Evolutionary conservation across 2,797 vertebrate genomes (phyloP).

Genomic region (Ceyx erithaca): DNA sequence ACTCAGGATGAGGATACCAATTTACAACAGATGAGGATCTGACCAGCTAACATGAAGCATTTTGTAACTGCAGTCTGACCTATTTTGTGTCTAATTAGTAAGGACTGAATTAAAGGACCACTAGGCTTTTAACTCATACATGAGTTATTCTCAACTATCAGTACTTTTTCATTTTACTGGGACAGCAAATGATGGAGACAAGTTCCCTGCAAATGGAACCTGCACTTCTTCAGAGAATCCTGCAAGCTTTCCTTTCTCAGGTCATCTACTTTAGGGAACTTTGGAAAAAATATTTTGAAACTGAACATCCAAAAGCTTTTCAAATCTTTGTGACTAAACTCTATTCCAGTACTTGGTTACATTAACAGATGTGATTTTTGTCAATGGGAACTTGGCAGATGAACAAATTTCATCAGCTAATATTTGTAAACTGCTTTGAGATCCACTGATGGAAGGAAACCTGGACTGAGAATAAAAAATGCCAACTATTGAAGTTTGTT

Average conservation of each 20-base stretch:
- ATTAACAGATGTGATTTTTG: conserved; percentile 65
- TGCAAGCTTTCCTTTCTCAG: not conserved
- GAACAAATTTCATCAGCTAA: conserved; percentile 45
- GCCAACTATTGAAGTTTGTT: conserved; percentile 31
- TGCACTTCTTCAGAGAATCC: not conserved
- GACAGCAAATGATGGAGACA: not conserved
- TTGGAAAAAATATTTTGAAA: conserved; percentile 46
- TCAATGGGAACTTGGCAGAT: conserved; percentile 53
- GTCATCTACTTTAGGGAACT: not conserved
- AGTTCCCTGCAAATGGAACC: not conserved
- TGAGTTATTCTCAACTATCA: not conserved
- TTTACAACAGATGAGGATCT: not conserved
- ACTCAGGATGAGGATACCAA: not conserved
- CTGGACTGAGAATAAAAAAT: conserved; percentile 44
- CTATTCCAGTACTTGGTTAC: conserved; percentile 3
- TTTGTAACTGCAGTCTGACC: not conserved
- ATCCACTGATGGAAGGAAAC: conserved; percentile 54
- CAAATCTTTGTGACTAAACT: conserved; percentile 8
- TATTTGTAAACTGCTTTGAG: conserved; percentile 66
- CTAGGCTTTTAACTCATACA: not conserved
- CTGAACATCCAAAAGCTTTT: conserved; percentile 32
- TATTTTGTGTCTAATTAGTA: not conserved
- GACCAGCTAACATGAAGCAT: not conserved
- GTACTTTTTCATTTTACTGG: not conserved
- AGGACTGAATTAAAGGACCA: not conserved